Evolutionary conservation across 2,888 invertebrate species (phyloP), one percentile per base, ranked within the genome.

Genomic region (Rotaria magnacalcarata): DNA sequence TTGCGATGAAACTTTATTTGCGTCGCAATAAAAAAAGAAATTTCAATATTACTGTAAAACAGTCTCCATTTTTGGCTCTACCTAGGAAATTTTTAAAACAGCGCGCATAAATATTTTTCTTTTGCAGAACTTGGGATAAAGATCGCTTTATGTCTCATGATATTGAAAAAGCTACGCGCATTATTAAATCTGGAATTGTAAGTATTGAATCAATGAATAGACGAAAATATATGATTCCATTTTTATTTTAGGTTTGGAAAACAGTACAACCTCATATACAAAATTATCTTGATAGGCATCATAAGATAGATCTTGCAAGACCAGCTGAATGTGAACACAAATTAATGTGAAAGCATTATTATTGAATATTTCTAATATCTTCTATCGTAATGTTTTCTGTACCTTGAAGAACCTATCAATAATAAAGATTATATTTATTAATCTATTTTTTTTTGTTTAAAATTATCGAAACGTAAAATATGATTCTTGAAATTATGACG

Each of bases 101-200:
- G 34, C 34, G 34, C 2, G 34, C 2, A 34, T 34, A 34, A 1
- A 27, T 52, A 52, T 24, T n/a, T 47, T 47, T 50, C 3, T 43
- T 24, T 27, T 52, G 10, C 8, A 93, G 93, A 67, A 92, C 93
- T 10, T 93, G 93, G 92, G 93, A 93, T 87, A 92, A 92, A 88
- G 94, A 94, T 89, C 91, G 94, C 8, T 93, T 91, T 89, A 93
- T 94, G 93, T 91, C 93, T 1, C 93, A 93, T 0, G 94, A 94
- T 89, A 94, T 94, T 86, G 93, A 93, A 85, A 92, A 92, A 8
- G 93, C 92, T 2, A 92, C 93, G 0, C 91, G 92, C 84, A 89
- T 94, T 7, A 88, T 92, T 16, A 80, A 80, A 47, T 80, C 80
- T n/a, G 80, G 80, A 3, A 14, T 80, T 24, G 80, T 80, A 80